Evolutionary conservation across 1,140 invertebrate species (phyloP), one percentile per base, ranked within the genome.

Genomic region (Drosophila baimaii): DNA sequence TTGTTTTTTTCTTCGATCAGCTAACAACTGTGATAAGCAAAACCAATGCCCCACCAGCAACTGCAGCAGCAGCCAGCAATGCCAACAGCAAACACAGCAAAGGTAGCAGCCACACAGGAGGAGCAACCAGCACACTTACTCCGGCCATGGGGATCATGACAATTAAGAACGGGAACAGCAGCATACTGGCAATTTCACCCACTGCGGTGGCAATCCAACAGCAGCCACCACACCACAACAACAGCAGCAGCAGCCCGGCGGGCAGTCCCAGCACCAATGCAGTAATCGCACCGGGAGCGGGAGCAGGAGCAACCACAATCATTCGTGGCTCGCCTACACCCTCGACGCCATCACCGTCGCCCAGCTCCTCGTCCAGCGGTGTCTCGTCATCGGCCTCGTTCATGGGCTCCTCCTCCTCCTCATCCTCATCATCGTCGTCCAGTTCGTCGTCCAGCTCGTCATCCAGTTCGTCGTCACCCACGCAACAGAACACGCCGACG

Each of bases 261-360:
- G 80, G 62, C 59, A 91, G 90, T 82, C 86, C 90, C 12, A 54
- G 6, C 13, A 71, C 62, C 68, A 76, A 41, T 58, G 44, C 21
- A 17, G 39, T 27, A 29, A n/a, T 37, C 33, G 27, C 44, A 39
- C 8, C 56, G 10, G 49, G 47, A 23, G 19, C 49, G 9, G 33
- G 37, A 51, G 41, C 59, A 23, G 63, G 54, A 21, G 47, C 39
- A 29, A 39, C 61, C 61, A 82, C 79, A 27, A 37, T 81, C 7
- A 91, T 72, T 44, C 84, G 90, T 49, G 90, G 82, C 23, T 91
- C 90, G 17, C 90, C 90, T n/a, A 91, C 90, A 49, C 90, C 90
- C 54, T 91, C 90, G 49, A 91, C 90, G 7, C 90, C 90, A 27
- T 91, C 90, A 33, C 90, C 90, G 21, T 91, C 90, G 54, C 90